Base-by-base conservation (phyloP, 2,888 invertebrate genomes). In the Callinectes sapidus region DNA sequence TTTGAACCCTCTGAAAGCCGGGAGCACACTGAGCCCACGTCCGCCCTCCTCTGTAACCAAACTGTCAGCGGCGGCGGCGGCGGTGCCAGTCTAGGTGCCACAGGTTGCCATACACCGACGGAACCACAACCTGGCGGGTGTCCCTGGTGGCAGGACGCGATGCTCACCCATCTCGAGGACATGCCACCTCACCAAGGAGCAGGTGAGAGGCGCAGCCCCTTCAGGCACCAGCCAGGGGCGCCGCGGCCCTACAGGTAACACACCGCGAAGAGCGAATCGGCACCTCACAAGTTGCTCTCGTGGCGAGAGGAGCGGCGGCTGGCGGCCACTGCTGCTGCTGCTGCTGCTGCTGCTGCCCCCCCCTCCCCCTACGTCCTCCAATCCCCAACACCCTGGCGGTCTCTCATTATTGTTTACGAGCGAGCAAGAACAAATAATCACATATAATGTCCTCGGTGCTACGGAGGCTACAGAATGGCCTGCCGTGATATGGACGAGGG, bases 1-100 rank as follows among this genome's bases (percentile, higher is more conserved):
- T 42, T 88, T 18, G n/a, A 28, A 23, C 88, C 55, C 55, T n/a
- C 5, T 55, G 55, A 88, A 61, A 32, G 88, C 23, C 88, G 55
- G 88, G 88, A 88, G 88, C 55, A 88, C 55, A 88, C 88, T 88
- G 88, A 55, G 55, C 23, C 88, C 32, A 13, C 32, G 55, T 55
- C 23, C 28, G 23, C n/a, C 48, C 54, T n/a, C 16, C 42, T n/a
- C 48, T 39, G 42, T 54, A 54, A 39, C 87, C 28, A 54, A 61
- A 71, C 71, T 42, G 88, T 28, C 32, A 61, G 88, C 61, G 71
- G 71, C 71, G 23, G 71, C 71, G 28, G 71, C 71, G 71, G 71
- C 16, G 88, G 13, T 28, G 55, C 88, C 55, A 88, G 55, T 10
- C 42, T 48, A 28, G 42, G 42, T 54, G 88, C 32, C 88, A 88